Percentiles rank a stretch among this genome's conserved stretches.
Conservation (phyloP, 1,140 invertebrate species). For the Drosophila leontia region DNA sequence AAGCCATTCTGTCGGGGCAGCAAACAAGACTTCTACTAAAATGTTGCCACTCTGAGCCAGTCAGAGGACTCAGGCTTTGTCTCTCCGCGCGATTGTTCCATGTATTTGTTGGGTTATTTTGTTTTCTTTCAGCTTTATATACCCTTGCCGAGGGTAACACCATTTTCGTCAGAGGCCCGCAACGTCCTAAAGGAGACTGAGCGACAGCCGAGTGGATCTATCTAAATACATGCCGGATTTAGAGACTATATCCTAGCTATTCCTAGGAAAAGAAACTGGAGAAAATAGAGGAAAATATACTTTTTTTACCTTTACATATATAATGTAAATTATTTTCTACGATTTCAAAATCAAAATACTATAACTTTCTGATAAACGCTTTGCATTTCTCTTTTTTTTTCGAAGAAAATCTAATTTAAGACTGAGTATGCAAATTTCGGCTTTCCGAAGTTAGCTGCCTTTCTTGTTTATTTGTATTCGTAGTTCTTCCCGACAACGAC, state of each 20-base stretch:
- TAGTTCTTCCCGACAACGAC: background rate
- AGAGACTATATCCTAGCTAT: too few relatives aligned
- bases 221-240: background rate
- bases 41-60: conserved; percentile 16
- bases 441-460: background rate
- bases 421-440: background rate
- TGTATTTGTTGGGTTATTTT: background rate
- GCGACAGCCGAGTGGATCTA: background rate
- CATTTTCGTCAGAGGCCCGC: background rate
- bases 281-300: background rate
- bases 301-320: background rate
- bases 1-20: conserved; percentile 41
- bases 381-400: too few relatives aligned
- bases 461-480: conserved; percentile 6
- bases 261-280: too few relatives aligned
- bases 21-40: conserved; percentile 28
- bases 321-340: background rate
- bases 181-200: background rate
- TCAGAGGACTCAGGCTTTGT: background rate
- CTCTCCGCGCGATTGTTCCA: background rate
- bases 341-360: background rate
- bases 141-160: background rate
- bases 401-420: background rate
- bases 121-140: background rate
- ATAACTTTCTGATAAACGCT: too few relatives aligned